These are phyloP conservation scores for Muscicapa comitata DNA, from an alignment of 2,797 vertebrate species.

Conservation along the genomic window DNA sequence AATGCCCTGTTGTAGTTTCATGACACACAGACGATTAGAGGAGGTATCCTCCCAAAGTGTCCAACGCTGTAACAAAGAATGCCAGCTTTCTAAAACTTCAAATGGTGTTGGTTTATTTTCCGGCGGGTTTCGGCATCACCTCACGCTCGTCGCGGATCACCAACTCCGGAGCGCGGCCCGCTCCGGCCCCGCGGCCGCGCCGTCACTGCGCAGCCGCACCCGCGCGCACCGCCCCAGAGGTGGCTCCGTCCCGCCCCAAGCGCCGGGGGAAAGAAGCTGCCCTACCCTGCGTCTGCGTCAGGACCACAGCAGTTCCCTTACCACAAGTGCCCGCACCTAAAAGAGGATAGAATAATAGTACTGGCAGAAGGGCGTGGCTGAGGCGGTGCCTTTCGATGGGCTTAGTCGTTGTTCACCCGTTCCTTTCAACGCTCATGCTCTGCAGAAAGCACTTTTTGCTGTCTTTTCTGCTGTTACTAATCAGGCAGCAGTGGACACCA, in stretches of 20 bases:
- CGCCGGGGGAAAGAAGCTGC: no score
- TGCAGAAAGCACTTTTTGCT: fast-evolving
- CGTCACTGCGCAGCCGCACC: fast-evolving
- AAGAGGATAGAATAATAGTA: fast-evolving
- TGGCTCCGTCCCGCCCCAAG: no score
- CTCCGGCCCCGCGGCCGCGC: fast-evolving
- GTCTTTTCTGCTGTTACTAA: fast-evolving
- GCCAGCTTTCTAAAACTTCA: not conserved
- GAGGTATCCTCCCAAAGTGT: not conserved
- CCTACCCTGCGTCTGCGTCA: fast-evolving
- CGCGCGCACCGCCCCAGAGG: fast-evolving
- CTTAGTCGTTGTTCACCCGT: fast-evolving
- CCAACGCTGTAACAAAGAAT: not conserved
- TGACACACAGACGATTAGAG: not conserved
- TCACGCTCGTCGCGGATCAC: not conserved
- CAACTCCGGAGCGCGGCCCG: fast-evolving
- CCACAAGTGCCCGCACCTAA: not conserved
- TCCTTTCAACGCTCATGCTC: not conserved
- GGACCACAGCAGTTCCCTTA: fast-evolving
- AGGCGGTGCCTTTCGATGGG: fast-evolving
- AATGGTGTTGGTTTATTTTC: not conserved
- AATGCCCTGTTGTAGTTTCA: not conserved
- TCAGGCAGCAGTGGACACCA: fast-evolving
- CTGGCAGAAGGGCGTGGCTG: fast-evolving
- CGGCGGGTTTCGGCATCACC: not conserved